Percentiles rank a stretch among this genome's conserved stretches.
Evolutionary conservation across 1,140 invertebrate species (phyloP).

Genomic region (Nautilus pompilius): DNA sequence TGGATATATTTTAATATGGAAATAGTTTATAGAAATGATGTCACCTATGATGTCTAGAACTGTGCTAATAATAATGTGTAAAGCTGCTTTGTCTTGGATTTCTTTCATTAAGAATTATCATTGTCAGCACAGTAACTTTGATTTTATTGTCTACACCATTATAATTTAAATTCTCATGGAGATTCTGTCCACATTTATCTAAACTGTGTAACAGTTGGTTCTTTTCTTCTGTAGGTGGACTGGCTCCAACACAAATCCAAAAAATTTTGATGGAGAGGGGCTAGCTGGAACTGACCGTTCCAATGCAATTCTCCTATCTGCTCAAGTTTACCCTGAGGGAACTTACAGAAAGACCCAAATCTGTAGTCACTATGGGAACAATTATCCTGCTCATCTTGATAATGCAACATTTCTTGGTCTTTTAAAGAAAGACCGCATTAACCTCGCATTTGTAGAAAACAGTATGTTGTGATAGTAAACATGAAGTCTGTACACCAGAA

Average conservation of each 20-base stretch:
- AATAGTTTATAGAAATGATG: too few relatives aligned
- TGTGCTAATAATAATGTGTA: too few relatives aligned
- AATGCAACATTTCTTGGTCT: slow-evolving; percentile 41
- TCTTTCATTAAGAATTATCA: not conserved
- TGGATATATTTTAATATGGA: too few relatives aligned
- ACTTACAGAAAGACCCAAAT: slow-evolving; percentile 20
- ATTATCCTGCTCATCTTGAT: slow-evolving; percentile 36
- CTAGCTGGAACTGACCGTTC: slow-evolving; percentile 46
- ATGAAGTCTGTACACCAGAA: too few relatives aligned
- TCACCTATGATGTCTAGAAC: too few relatives aligned
- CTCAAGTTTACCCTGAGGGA: slow-evolving; percentile 39
- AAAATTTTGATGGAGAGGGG: slow-evolving; percentile 52
- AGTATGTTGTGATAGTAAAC: too few relatives aligned
- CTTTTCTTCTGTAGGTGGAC: slow-evolving; percentile 43
- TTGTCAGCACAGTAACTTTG: too few relatives aligned
- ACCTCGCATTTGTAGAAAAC: too few relatives aligned
- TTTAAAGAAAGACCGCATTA: slow-evolving; percentile 22
- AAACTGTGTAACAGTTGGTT: not conserved
- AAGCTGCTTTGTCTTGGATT: not conserved
- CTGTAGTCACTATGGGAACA: slow-evolving; percentile 47
- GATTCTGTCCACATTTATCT: not conserved
- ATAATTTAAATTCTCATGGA: not conserved
- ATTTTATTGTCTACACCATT: too few relatives aligned
- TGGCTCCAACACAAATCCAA: slow-evolving; percentile 50
- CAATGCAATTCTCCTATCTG: slow-evolving; percentile 45